Evolutionary conservation across 2,113 vertebrate genomes (phyloP).

Genomic region (Crotalus viridis): DNA sequence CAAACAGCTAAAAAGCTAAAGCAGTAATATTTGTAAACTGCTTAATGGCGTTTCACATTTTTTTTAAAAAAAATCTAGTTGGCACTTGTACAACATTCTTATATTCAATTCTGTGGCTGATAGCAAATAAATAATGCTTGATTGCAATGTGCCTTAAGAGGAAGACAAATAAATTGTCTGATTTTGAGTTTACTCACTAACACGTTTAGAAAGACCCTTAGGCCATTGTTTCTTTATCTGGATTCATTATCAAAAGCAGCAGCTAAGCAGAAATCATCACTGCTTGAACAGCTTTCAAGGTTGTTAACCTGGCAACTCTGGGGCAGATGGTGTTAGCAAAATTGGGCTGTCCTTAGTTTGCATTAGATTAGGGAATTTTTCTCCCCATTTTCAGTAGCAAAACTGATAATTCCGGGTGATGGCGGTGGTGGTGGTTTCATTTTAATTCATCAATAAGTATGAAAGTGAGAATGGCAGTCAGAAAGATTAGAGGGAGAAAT

Average conservation of each 20-base stretch:
- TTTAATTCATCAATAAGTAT: background rate
- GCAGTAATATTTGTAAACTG: slow-evolving; percentile 7
- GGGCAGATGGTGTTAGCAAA: slow-evolving; percentile 31
- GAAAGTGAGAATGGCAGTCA: background rate
- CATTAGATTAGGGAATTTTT: background rate
- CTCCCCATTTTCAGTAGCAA: background rate
- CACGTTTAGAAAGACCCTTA: background rate
- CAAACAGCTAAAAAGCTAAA: background rate
- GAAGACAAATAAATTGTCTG: background rate
- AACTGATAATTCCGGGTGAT: background rate
- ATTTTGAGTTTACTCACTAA: slow-evolving; percentile 1
- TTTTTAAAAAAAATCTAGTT: background rate
- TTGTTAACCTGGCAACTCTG: slow-evolving; percentile 19
- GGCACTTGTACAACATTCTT: background rate
- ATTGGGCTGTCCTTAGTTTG: slow-evolving; percentile 5
- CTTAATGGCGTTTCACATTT: slow-evolving; percentile 4
- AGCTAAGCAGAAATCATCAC: background rate
- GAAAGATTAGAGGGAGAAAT: background rate
- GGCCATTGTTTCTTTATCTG: background rate
- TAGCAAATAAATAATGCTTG: background rate
- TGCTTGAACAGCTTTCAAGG: background rate
- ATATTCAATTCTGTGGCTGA: background rate
- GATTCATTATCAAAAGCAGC: background rate
- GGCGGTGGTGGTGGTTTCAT: background rate
- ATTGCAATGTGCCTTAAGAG: background rate